Evolutionary conservation across 2,113 vertebrate species (phyloP).

Genomic region (Anhinga rufa): DNA sequence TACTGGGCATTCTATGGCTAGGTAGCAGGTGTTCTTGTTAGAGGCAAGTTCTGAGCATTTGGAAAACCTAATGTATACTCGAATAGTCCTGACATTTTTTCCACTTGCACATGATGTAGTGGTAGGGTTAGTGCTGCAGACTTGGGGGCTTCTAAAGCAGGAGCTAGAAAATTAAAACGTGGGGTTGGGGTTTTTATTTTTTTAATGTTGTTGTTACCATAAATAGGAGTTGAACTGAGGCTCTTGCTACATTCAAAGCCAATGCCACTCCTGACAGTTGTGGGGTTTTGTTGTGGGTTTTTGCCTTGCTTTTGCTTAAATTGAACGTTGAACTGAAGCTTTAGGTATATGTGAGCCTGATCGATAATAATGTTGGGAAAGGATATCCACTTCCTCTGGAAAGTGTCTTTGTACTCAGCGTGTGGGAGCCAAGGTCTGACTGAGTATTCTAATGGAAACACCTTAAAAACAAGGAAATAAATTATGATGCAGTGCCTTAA

Average conservation of each 20-base stretch:
- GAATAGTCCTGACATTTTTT: not conserved
- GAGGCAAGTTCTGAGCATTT: not conserved
- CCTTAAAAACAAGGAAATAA: not conserved
- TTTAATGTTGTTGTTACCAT: not conserved
- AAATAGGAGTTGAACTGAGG: not conserved
- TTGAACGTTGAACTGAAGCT: not conserved
- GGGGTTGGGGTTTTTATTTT: not conserved
- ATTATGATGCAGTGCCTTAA: not conserved
- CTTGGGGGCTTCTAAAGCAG: not conserved
- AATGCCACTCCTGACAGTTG: not conserved
- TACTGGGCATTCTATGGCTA: not conserved
- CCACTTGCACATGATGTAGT: no score
- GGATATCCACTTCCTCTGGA: not conserved
- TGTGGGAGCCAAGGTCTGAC: not conserved
- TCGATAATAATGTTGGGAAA: accelerated
- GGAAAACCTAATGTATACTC: not conserved
- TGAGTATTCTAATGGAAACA: not conserved
- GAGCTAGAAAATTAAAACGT: not conserved
- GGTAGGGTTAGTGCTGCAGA: not conserved
- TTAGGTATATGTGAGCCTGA: not conserved
- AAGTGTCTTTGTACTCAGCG: not conserved
- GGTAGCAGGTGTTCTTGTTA: not conserved
- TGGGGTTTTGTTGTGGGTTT: not conserved
- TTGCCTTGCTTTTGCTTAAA: not conserved
- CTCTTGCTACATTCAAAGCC: not conserved